These are phyloP conservation scores for Turnix velox DNA, from an alignment of 2,113 vertebrate genomes.

Conservation along the genomic window DNA sequence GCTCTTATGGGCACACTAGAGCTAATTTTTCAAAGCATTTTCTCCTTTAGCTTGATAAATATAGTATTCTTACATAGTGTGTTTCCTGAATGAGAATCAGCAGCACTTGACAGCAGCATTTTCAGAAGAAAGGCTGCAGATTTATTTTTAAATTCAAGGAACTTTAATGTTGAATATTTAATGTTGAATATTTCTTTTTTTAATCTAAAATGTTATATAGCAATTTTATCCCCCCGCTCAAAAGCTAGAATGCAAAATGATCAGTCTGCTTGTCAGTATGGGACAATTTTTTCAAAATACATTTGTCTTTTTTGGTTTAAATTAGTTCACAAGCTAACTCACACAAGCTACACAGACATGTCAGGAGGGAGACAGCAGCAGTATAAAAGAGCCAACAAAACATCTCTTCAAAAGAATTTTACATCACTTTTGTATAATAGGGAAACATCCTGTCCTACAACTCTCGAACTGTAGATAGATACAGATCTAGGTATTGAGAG, in stretches of 20 bases:
- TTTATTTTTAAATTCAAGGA: conserved; percentile 56
- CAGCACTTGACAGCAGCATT: conserved; percentile 14
- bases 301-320: conserved; percentile 44
- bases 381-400: conserved; percentile 28
- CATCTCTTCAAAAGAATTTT: conserved; percentile 61
- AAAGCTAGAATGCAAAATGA: conserved; percentile 21
- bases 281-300: conserved; percentile 47
- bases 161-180: conserved; percentile 35
- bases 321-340: conserved; percentile 44
- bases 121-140: conserved; percentile 28
- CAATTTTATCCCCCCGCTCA: neutral
- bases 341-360: conserved; percentile 8
- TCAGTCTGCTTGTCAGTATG: conserved; percentile 26
- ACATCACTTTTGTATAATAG: conserved; percentile 36
- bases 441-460: conserved; percentile 26
- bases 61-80: neutral
- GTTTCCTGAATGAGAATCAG: conserved; percentile 23
- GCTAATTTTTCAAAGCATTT: neutral
- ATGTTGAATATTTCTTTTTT: conserved; percentile 37
- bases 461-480: neutral
- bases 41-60: neutral
- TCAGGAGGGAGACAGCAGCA: conserved; percentile 33
- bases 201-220: conserved; percentile 31
- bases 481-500: neutral
- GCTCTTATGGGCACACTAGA: neutral